A percentile compares a stretch with the other conserved stretches of the same genome.
Conservation (phyloP, 2,888 invertebrate species). For the Philaethria dido region DNA sequence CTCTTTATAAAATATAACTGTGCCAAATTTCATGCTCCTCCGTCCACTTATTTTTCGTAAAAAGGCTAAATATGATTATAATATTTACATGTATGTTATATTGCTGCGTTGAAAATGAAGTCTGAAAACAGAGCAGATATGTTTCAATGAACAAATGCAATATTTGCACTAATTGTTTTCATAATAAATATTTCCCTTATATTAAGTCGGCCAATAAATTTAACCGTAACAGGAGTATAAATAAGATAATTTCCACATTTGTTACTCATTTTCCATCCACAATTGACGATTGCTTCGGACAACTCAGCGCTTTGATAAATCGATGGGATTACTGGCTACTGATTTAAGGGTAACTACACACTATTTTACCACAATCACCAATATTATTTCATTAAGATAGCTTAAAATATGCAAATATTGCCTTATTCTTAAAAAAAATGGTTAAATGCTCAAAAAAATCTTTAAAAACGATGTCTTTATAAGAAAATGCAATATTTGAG, state of each 20-base stretch:
- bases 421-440: no score
- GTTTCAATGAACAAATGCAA: constrained; percentile 7
- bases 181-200: constrained; percentile 35
- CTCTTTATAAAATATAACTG: no score
- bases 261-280: constrained; percentile 60
- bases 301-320: constrained; percentile 71
- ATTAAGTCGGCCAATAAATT: constrained; percentile 38
- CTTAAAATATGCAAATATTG: no score
- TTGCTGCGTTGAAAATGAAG: neutral
- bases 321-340: constrained; percentile 67
- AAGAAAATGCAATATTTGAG: no score
- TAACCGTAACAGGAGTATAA: constrained; percentile 36
- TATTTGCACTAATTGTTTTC: constrained; percentile 25
- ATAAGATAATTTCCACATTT: constrained; percentile 43
- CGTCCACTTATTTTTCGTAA: no score
- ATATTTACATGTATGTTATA: no score
- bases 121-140: neutral
- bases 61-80: no score
- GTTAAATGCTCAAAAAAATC: no score
- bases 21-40: no score
- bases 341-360: constrained; percentile 49
- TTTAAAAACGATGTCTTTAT: no score
- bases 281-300: constrained; percentile 62
- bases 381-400: neutral
- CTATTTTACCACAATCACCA: constrained; percentile 10